These are phyloP conservation scores for Proisotoma minuta DNA, from an alignment of 2,888 invertebrate species.

Conservation along the genomic window DNA sequence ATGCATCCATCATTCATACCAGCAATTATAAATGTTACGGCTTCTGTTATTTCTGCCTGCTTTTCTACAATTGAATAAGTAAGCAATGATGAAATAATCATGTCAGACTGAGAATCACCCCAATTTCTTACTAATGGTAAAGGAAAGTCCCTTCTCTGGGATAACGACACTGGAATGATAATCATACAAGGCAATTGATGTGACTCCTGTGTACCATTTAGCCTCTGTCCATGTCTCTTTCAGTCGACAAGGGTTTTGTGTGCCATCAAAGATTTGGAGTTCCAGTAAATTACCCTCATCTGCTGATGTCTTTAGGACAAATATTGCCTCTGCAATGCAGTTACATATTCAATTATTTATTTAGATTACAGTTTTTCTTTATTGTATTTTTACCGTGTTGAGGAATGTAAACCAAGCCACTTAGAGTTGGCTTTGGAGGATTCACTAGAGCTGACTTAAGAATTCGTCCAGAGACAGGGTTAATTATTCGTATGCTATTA, in stretches of 20 bases:
- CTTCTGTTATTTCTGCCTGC: slow-evolving; percentile 3
- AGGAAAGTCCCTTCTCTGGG: slow-evolving; percentile 33
- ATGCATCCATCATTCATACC: slow-evolving; percentile 43
- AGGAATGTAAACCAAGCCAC: slow-evolving; percentile 27
- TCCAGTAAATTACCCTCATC: slow-evolving; percentile 29
- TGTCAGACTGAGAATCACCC: background rate
- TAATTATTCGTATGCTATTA: slow-evolving; percentile 40
- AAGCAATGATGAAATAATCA: background rate
- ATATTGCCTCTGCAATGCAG: slow-evolving; percentile 16
- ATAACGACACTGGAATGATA: slow-evolving; percentile 33
- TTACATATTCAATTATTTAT: background rate
- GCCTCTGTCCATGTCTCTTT: slow-evolving; percentile 39
- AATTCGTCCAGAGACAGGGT: slow-evolving; percentile 38
- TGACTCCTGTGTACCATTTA: slow-evolving; percentile 34
- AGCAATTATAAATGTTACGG: slow-evolving; percentile 38
- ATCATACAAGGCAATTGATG: slow-evolving; percentile 41
- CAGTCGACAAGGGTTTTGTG: slow-evolving; percentile 38
- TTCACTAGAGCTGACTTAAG: slow-evolving; percentile 32
- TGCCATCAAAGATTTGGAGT: slow-evolving; percentile 37
- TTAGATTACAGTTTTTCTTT: background rate
- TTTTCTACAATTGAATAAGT: slow-evolving; percentile 11
- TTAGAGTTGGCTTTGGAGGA: slow-evolving; percentile 25
- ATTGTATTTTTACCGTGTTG: slow-evolving; percentile 21
- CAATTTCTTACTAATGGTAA: slow-evolving; percentile 17
- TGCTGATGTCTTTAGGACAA: slow-evolving; percentile 16